Evolutionary conservation across 2,888 invertebrate genomes (phyloP), one percentile per base, ranked within the genome.

Genomic region (Ariolimax columbianus): DNA sequence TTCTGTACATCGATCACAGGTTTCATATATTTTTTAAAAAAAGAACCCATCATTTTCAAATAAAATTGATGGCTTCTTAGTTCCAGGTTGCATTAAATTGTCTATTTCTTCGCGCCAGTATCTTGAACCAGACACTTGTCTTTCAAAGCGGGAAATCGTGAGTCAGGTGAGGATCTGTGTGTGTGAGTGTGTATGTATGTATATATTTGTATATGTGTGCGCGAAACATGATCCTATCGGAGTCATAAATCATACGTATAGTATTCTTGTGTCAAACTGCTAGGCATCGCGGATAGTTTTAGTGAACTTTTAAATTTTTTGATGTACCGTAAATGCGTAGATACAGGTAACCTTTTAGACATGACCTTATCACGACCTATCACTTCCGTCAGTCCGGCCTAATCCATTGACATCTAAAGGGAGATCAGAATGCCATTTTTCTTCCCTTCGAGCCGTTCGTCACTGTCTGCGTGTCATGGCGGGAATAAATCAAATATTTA

Each of bases 401-500:
- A 72, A 75, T 75, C 73, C 73, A 43, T 43, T 43, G 2, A 14
- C 30, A 47, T 47, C 30, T 17, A 75, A 43, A 36, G 19, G 43
- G 47, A 75, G 73, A 72, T 72, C 19, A 72, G 40, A 26, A 40
- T 72, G 40, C 30, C 47, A 40, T 75, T 30, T 47, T n/a, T 43
- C 73, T 43, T 17, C 19, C 47, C 38, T 47, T n/a, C 6, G 47
- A 2, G 73, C 30, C 7, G 47, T 75, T 30, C 3, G 47, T 75
- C 73, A 75, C 38, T 75, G 73, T 75, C 73, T 17, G 2, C 1
- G 30, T 75, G 47, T n/a, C 47, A 75, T 17, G 14, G 73, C 14
- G 26, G 36, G 40, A 43, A 72, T 72, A 72, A 72, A 72, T 72
- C 72, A 72, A 72, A 72, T 40, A n/a, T 72, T n/a, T 40, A 40